Percentiles rank a stretch among this genome's conserved stretches.
These are phyloP conservation scores for Artibeus jamaicensis DNA, from an alignment of 2,797 vertebrate genomes.

Conservation along the genomic window DNA sequence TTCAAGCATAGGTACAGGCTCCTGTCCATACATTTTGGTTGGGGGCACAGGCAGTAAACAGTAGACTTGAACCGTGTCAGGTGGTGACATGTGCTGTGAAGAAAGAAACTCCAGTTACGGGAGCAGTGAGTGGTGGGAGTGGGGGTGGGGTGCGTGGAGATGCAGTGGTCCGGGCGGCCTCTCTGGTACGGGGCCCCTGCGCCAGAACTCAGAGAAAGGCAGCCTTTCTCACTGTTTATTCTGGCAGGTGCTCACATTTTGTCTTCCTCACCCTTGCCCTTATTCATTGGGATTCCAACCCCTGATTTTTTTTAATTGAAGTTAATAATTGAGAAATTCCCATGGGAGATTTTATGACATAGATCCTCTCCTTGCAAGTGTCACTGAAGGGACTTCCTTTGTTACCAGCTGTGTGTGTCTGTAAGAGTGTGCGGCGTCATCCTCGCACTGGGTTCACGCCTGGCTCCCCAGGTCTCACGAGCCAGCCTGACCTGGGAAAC, in stretches of 20 bases:
- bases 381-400: background rate
- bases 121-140: background rate
- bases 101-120: background rate
- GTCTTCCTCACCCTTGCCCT: background rate
- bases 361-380: background rate
- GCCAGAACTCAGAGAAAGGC: background rate
- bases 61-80: background rate
- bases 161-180: background rate
- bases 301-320: constrained; percentile 6
- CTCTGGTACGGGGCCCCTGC: background rate
- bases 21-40: background rate
- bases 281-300: background rate
- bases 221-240: background rate
- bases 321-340: background rate
- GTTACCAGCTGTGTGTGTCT: background rate
- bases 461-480: background rate
- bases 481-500: background rate
- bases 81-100: background rate
- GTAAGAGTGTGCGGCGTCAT: accelerated
- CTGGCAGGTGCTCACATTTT: background rate
- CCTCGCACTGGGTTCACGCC: background rate
- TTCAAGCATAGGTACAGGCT: background rate
- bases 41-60: background rate
- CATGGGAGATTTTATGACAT: background rate
- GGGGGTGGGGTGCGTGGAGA: no score